Percentiles rank a stretch among this genome's conserved stretches.
Conservation (phyloP, 2,113 vertebrate genomes). For the Propithecus coquereli region DNA sequence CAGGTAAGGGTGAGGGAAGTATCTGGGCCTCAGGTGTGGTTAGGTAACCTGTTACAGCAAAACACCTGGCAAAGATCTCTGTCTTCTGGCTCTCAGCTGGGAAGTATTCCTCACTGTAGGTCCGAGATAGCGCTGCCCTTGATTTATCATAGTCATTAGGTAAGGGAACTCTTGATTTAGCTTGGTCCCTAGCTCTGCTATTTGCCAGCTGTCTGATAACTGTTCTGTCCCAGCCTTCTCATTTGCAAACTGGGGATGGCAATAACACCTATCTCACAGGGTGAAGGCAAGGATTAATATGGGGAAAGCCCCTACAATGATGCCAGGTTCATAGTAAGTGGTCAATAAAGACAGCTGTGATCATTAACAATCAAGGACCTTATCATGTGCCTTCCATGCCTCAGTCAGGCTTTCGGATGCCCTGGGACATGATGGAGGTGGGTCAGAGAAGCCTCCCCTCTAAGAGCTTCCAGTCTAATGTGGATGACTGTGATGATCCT, state of each 20-base stretch:
- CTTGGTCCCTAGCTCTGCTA: not conserved
- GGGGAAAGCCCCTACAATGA: not conserved
- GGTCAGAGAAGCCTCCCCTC: not conserved
- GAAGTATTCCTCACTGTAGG: not conserved
- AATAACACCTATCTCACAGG: not conserved
- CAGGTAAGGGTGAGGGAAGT: not conserved
- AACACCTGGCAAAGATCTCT: not conserved
- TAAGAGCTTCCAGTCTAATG: not conserved
- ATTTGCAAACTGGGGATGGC: not conserved
- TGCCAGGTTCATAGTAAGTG: not conserved
- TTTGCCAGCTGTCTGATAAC: not conserved
- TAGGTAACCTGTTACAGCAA: not conserved
- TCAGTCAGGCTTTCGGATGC: not conserved
- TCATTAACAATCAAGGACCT: not conserved
- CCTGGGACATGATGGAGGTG: not conserved
- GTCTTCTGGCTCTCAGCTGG: not conserved
- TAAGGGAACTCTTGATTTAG: not conserved
- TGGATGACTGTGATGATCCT: not conserved
- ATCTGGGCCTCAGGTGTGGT: not conserved
- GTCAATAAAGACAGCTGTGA: not conserved
- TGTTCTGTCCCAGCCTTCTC: not conserved
- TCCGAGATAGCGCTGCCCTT: no score
- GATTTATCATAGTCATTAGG: not conserved
- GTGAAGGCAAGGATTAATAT: not conserved
- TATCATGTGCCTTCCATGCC: not conserved